Base-by-base conservation (phyloP, 2,888 invertebrate species). In the Phania funesta region DNA sequence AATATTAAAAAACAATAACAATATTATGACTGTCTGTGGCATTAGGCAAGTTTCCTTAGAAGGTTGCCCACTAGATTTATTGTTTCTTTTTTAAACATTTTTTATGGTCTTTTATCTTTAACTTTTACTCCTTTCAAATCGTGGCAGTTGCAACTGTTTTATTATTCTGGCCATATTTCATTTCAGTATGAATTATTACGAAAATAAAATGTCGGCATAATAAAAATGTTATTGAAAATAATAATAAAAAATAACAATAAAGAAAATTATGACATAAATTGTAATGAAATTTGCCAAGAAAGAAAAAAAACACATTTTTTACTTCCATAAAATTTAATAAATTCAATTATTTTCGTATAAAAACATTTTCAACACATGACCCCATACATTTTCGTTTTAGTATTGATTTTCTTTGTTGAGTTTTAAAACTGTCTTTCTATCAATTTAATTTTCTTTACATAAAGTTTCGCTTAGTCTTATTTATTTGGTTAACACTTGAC, bases 31-130 rank as follows among this genome's bases (percentile, higher is more conserved):
- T 75, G 44, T 76, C 75, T 71, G 41, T 58, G n/a, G 56, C 50
- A 74, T 70, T 29, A 62, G 41, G 56, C 67, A 56, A 67, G 75
- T 62, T 73, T 52, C 81, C 76, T 60, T 76, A 73, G 73, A 76
- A 76, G 54, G 67, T 62, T 62, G 54, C 35, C 22, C 44, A 44
- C 29, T 54, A 46, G 67, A 81, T 80, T 80, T 80, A 75, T 80
- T 35, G 50, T 65, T 73, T 32, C 48, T 50, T 73, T 41, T 35
- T 74, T 41, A 20, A 18, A 18, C 18, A n/a, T 20, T 24, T 24
- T 22, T 24, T 29, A 46, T 35, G n/a, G 0, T 50, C 5, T 41
- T 11, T 1, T 22, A 29, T 48, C 22, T 35, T 5, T 41, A 8
- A 18, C 41, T 60, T 38, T 64, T 22, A 13, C 35, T 71, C 18